phyloP scores from a whole-genome alignment of 2,888 invertebrate genomes.

The Carpatolechia fugitivella region DNA sequence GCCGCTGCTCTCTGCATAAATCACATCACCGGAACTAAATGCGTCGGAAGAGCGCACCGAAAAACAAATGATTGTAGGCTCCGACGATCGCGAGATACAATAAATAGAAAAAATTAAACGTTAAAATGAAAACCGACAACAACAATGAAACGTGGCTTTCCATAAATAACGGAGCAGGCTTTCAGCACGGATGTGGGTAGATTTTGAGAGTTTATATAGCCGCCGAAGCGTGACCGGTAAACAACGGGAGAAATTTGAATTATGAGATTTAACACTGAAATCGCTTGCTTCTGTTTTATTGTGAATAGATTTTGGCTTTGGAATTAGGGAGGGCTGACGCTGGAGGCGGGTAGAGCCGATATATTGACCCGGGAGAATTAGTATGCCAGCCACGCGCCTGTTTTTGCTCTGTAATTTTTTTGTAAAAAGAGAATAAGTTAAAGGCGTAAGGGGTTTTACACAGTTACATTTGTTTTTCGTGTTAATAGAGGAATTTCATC shows the following conservation, averaged over 20 bases:
- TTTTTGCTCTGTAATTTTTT: slow-evolving; percentile 68
- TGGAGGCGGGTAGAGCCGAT: slow-evolving; percentile 52
- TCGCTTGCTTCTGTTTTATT: slow-evolving; percentile 60
- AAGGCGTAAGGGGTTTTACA: slow-evolving; percentile 67
- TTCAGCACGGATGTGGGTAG: slow-evolving; percentile 74
- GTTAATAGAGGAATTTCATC: slow-evolving; percentile 52
- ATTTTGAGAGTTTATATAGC: slow-evolving; percentile 71
- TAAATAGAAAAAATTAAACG: slow-evolving; percentile 67
- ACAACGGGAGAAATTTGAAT: slow-evolving; percentile 67
- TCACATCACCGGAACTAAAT: slow-evolving; percentile 55
- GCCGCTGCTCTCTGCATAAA: slow-evolving; percentile 42
- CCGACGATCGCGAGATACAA: slow-evolving; percentile 54
- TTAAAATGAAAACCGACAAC: slow-evolving; percentile 71
- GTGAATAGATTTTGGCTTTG: slow-evolving; percentile 55
- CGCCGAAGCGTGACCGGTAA: slow-evolving; percentile 60
- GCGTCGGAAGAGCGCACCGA: slow-evolving; percentile 51
- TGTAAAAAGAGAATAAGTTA: slow-evolving; percentile 71
- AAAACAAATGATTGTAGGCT: slow-evolving; percentile 64
- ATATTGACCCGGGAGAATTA: slow-evolving; percentile 70
- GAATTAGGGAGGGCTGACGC: slow-evolving; percentile 45
- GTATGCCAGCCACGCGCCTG: slow-evolving; percentile 64
- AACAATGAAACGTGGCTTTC: slow-evolving; percentile 73
- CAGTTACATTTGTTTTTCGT: slow-evolving; percentile 64
- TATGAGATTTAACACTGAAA: slow-evolving; percentile 71
- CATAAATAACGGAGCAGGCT: slow-evolving; percentile 75